Percentiles rank a stretch among this genome's conserved stretches.
Evolutionary conservation across 64 coral and sea anemone genomes (phyloP).

Genomic region (Pachyseris speciosa): DNA sequence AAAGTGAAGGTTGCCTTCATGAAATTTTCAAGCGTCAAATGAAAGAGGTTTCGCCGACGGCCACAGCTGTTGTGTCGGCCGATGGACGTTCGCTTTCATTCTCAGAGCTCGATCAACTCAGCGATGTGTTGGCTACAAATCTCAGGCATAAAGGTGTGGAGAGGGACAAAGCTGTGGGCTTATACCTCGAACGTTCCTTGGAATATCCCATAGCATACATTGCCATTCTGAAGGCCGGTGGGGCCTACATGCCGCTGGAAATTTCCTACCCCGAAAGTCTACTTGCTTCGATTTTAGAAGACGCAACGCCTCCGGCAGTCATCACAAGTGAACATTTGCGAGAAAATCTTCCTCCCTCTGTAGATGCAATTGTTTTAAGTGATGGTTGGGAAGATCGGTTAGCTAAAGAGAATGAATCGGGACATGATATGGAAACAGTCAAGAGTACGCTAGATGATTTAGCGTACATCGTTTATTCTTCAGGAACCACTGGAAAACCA

Average conservation of each 20-base stretch:
- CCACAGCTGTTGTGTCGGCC: slow-evolving; percentile 71
- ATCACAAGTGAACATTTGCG: slow-evolving; percentile 65
- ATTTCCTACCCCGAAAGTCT: slow-evolving; percentile 79
- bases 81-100: slow-evolving; percentile 87
- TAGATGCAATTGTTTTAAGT: slow-evolving; percentile 53
- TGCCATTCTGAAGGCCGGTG: slow-evolving; percentile 81
- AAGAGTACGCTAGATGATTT: slow-evolving; percentile 67
- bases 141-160: slow-evolving; percentile 80
- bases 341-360: slow-evolving; percentile 57
- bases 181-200: slow-evolving; percentile 80
- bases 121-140: slow-evolving; percentile 64
- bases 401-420: slow-evolving; percentile 60
- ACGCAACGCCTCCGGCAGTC: slow-evolving; percentile 71
- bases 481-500: slow-evolving; percentile 87
- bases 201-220: slow-evolving; percentile 90
- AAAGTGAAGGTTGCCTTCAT: slow-evolving; percentile 81
- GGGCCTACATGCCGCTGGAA: slow-evolving; percentile 89
- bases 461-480: slow-evolving; percentile 92
- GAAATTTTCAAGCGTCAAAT: slow-evolving; percentile 87
- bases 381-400: slow-evolving; percentile 80
- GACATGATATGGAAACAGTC: slow-evolving; percentile 1
- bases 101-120: slow-evolving; percentile 70
- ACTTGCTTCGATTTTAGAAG: slow-evolving; percentile 79
- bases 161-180: slow-evolving; percentile 78
- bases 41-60: slow-evolving; percentile 56